Evolutionary conservation across 2,888 invertebrate genomes (phyloP).

Genomic region (Sminthurides aquaticus): DNA sequence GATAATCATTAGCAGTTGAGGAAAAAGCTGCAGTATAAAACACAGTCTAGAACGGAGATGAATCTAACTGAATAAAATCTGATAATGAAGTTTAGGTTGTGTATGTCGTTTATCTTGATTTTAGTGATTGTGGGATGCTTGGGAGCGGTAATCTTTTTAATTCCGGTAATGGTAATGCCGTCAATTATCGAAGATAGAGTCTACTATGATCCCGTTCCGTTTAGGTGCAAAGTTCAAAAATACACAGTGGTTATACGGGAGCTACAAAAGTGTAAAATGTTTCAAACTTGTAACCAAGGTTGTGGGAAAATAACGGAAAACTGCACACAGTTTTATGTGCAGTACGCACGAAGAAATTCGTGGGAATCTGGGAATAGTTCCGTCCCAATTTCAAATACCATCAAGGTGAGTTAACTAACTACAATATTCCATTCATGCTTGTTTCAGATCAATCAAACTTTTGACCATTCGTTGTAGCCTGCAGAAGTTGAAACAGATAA

Average conservation of each 20-base stretch:
- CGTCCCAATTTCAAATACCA: no score
- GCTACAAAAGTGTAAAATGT: no score
- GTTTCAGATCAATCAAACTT: no score
- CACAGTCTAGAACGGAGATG: no score
- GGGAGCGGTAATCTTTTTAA: background rate
- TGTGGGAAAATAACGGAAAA: background rate
- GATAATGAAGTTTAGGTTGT: conserved; percentile 14
- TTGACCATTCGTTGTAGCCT: no score
- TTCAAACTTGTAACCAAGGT: conserved; percentile 7
- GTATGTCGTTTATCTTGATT: conserved; percentile 3
- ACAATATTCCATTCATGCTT: no score
- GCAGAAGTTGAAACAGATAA: no score
- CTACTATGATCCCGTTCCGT: conserved; percentile 10
- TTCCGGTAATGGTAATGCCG: conserved; percentile 17
- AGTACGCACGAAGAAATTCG: background rate
- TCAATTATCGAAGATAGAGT: background rate
- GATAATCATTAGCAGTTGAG: no score
- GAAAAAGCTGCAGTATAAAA: no score
- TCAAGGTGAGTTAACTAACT: no score
- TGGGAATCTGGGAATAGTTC: background rate
- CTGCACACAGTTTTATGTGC: background rate
- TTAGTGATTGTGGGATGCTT: conserved; percentile 7
- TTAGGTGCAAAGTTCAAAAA: background rate
- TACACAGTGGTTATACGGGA: no score
- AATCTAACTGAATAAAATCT: no score